These are phyloP conservation scores for Chydorus sphaericus DNA, from an alignment of 2,888 invertebrate genomes.

Conservation along the genomic window DNA sequence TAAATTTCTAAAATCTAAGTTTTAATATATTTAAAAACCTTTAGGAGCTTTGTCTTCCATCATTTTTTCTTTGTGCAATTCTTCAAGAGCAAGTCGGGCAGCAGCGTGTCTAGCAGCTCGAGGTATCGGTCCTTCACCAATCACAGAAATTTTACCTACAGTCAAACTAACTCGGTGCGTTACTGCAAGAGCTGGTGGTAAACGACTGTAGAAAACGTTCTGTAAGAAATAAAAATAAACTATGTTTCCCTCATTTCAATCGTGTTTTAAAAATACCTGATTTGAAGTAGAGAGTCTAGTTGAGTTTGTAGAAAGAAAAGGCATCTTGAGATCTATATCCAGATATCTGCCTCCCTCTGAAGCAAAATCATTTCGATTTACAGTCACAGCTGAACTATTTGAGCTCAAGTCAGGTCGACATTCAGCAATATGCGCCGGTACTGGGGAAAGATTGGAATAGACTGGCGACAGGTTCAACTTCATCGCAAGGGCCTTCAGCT, in stretches of 20 bases:
- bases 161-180: slow-evolving; percentile 19
- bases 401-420: no score
- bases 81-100: slow-evolving; percentile 39
- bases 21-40: background rate
- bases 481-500: slow-evolving; percentile 89
- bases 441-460: slow-evolving; percentile 35
- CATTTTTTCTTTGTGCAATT: slow-evolving; percentile 13
- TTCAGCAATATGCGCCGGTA: no score
- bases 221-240: background rate
- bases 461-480: slow-evolving; percentile 82
- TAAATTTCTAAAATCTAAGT: background rate
- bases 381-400: no score
- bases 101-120: slow-evolving; percentile 87
- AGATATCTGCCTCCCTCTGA: background rate
- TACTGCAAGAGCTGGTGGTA: no score
- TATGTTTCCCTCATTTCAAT: no score
- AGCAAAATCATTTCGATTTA: slow-evolving; percentile 10
- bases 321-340: background rate
- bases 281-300: background rate
- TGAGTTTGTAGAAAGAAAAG: background rate
- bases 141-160: slow-evolving; percentile 35
- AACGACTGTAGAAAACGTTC: slow-evolving; percentile 19
- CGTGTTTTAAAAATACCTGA: no score
- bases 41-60: slow-evolving; percentile 1
- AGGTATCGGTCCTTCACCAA: slow-evolving; percentile 73